A percentile compares a stretch with the other conserved stretches of the same genome.
These are phyloP conservation scores for Pemphredon lugubris DNA, from an alignment of 2,888 invertebrate species.

Conservation along the genomic window DNA sequence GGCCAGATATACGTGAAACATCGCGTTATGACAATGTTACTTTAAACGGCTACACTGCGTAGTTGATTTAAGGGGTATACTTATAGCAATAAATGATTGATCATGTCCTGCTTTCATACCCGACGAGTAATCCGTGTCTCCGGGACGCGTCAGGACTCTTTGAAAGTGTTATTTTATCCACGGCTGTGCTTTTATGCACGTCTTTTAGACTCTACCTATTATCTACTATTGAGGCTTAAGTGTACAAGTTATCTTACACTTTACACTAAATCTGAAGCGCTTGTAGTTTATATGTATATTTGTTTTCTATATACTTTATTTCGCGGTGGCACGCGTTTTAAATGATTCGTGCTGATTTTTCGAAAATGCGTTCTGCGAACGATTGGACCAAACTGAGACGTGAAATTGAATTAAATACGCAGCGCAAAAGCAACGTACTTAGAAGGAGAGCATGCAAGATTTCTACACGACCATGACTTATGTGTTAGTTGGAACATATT, in stretches of 20 bases:
- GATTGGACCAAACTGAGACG: conserved; percentile 43
- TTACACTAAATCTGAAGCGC: conserved; percentile 68
- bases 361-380: conserved; percentile 1
- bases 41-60: conserved; percentile 69
- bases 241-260: conserved; percentile 71
- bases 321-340: conserved; percentile 7
- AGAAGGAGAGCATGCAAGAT: neutral
- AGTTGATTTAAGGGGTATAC: conserved; percentile 71
- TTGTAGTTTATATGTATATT: conserved; percentile 26
- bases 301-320: conserved; percentile 6
- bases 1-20: conserved; percentile 70
- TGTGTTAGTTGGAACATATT: conserved; percentile 11
- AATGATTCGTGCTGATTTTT: conserved; percentile 4
- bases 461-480: conserved; percentile 35
- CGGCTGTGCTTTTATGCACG: conserved; percentile 68
- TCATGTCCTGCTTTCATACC: conserved; percentile 71
- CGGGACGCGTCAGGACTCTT: conserved; percentile 36
- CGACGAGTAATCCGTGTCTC: conserved; percentile 37
- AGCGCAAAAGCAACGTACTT: conserved; percentile 37
- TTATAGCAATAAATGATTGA: conserved; percentile 74
- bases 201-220: conserved; percentile 68
- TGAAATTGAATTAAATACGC: conserved; percentile 23
- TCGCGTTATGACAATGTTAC: conserved; percentile 66
- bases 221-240: conserved; percentile 73
- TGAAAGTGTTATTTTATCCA: conserved; percentile 67